phyloP scores from a whole-genome alignment of 2,888 invertebrate species.

The Cosmopolites sordidus region DNA sequence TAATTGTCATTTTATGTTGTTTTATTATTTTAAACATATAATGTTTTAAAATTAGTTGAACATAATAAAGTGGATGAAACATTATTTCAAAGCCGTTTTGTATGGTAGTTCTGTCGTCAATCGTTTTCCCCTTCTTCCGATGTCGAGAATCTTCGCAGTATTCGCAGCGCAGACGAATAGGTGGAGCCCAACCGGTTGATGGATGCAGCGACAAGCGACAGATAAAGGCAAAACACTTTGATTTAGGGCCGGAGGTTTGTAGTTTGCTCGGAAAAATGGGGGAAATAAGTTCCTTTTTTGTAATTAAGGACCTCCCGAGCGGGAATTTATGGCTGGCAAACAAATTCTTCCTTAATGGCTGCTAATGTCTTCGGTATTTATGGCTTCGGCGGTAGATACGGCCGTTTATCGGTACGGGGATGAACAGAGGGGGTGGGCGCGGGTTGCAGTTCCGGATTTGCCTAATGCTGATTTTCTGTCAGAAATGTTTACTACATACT shows the following conservation, averaged over 20 bases:
- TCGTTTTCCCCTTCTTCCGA: no score
- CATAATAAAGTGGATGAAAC: no score
- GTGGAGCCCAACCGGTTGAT: constrained; percentile 44
- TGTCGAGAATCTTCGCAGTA: no score
- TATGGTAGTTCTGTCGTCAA: no score
- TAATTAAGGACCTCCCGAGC: constrained; percentile 43
- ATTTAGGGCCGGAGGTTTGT: constrained; percentile 42
- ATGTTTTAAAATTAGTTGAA: no score
- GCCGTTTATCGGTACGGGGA: background rate
- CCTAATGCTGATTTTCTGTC: no score
- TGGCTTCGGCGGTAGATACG: constrained; percentile 6
- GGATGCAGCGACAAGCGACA: constrained; percentile 47
- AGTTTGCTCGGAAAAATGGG: constrained; percentile 41
- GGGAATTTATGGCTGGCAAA: constrained; percentile 23
- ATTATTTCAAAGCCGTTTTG: no score
- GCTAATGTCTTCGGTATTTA: constrained; percentile 23
- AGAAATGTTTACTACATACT: no score
- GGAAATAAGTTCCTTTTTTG: constrained; percentile 48
- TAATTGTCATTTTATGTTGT: no score
- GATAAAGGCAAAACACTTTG: constrained; percentile 52
- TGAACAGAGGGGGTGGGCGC: no score
- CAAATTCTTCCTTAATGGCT: constrained; percentile 21
- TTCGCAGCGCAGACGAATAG: constrained; percentile 28
- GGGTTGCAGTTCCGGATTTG: no score
- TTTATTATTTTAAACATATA: no score